Conservation (phyloP, 64 coral and sea anemone genomes). For the Orbicella faveolata region DNA sequence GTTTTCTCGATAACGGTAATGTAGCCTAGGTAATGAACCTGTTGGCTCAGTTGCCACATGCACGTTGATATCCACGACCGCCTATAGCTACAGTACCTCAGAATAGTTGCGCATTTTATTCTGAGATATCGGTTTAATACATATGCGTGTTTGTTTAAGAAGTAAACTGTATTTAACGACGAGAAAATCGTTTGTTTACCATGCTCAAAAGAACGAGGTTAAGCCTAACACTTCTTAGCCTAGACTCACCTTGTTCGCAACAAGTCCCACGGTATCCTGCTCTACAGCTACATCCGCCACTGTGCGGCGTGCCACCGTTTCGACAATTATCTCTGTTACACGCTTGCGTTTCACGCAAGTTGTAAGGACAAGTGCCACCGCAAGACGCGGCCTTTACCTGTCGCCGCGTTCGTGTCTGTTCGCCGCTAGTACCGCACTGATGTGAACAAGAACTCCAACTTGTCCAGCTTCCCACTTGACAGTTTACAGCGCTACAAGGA, state of each 20-base stretch:
- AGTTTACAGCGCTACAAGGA: conserved; percentile 19
- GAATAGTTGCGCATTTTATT: too few species aligned
- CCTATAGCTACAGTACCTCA: too few species aligned
- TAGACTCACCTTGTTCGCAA: conserved; percentile 66
- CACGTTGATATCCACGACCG: too few species aligned
- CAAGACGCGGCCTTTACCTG: background rate
- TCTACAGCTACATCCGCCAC: conserved; percentile 45
- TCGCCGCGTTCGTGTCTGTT: background rate
- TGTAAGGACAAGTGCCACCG: conserved; percentile 4
- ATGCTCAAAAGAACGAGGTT: too few species aligned
- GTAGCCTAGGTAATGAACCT: too few species aligned
- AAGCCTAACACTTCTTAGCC: background rate
- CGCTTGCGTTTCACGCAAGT: background rate
- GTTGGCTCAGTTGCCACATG: too few species aligned
- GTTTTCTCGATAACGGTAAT: too few species aligned
- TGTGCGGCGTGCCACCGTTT: conserved; percentile 70
- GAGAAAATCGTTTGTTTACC: too few species aligned
- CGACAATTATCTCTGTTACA: conserved; percentile 69
- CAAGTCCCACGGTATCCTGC: conserved; percentile 61
- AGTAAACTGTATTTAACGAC: too few species aligned
- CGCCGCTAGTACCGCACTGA: conserved; percentile 49
- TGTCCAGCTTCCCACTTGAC: conserved; percentile 58
- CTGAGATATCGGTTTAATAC: too few species aligned
- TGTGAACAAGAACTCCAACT: conserved; percentile 57
- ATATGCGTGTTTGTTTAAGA: too few species aligned